Evolutionary conservation across 2,797 vertebrate species (phyloP), one percentile per base, ranked within the genome.

Genomic region (Enteromius thamalakanensis): DNA sequence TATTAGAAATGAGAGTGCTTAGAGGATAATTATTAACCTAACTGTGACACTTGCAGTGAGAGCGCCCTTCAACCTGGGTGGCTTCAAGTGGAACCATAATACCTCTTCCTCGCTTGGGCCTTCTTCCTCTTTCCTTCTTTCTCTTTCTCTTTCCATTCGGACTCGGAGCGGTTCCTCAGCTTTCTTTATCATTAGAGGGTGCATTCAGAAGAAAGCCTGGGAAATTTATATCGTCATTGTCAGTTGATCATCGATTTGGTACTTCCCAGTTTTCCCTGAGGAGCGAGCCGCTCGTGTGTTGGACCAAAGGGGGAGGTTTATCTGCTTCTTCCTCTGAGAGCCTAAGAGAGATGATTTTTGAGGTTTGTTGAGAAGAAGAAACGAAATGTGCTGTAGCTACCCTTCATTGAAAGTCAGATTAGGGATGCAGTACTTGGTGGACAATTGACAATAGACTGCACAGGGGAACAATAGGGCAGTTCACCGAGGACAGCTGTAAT

Each of bases 201-300:
- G 1, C 26, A 65, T 86, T 82, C 85, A 76, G 55, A 51, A 68
- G 58, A 37, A 86, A 86, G 72, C 79, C 86, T 40, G 81, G 87
- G 90, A 88, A 90, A 93, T 92, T 91, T 91, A 91, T 92, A 89
- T 91, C 84, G 86, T 88, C 88, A 89, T 84, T 92, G 91, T 93
- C 93, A 93, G 90, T 86, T 92, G 89, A 93, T 92, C 90, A 92
- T 95, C 90, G 92, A 94, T 94, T 92, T 90, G 88, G 89, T 91
- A 92, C 93, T 92, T 91, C 87, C 87, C 86, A 67, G 87, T 90
- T 92, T 92, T 89, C 91, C 91, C 89, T 62, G 91, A 91, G 90
- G 87, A 88, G 70, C 34, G 68, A 81, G 87, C 84, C 84, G 87
- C 90, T 91, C 91, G 91, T 92, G 87, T 91, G 92, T 90, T 91